Conservation (phyloP, 1,140 invertebrate species). For the Paramacrobiotus metropolitanus region DNA sequence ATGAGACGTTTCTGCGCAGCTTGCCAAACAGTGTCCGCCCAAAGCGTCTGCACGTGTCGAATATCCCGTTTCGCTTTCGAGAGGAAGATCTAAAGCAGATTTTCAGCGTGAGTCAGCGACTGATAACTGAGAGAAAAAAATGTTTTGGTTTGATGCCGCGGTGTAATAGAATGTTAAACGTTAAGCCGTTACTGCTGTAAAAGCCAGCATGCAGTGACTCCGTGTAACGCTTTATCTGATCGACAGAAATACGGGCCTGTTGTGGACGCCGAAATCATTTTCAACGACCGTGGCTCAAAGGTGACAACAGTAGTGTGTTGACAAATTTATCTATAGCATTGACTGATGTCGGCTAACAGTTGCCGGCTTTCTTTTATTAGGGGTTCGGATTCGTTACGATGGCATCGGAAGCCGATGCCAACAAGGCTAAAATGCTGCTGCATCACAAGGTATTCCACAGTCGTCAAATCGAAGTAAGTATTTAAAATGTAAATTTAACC, state of each 20-base stretch:
- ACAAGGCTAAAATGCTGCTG: slow-evolving; percentile 97
- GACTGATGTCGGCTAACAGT: slow-evolving; percentile 11
- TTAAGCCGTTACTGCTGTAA: neutral
- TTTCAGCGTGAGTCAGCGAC: slow-evolving; percentile 94
- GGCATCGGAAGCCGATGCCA: slow-evolving; percentile 97
- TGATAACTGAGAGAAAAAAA: slow-evolving; percentile 16
- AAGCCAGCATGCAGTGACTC: neutral
- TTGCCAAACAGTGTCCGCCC: too few relatives aligned
- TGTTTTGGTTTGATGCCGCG: slow-evolving; percentile 9
- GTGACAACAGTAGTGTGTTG: slow-evolving; percentile 34
- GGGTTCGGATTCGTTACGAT: slow-evolving; percentile 99
- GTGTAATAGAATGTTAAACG: neutral
- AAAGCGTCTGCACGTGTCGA: slow-evolving; percentile 43
- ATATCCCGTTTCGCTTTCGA: slow-evolving; percentile 94
- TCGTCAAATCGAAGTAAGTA: slow-evolving; percentile 97
- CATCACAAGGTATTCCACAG: slow-evolving; percentile 99
- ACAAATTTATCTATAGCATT: slow-evolving; percentile 6
- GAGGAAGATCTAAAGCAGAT: slow-evolving; percentile 88
- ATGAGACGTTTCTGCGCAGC: too few relatives aligned
- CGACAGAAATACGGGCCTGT: slow-evolving; percentile 93
- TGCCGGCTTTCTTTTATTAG: slow-evolving; percentile 24
- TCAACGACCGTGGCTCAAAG: slow-evolving; percentile 98
- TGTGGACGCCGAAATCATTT: slow-evolving; percentile 97
- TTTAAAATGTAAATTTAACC: neutral
- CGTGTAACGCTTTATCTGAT: slow-evolving; percentile 8